A percentile compares a stretch with the other conserved stretches of the same genome.
Conservation (phyloP, 2,113 vertebrate genomes). For the Noctilio leporinus region DNA sequence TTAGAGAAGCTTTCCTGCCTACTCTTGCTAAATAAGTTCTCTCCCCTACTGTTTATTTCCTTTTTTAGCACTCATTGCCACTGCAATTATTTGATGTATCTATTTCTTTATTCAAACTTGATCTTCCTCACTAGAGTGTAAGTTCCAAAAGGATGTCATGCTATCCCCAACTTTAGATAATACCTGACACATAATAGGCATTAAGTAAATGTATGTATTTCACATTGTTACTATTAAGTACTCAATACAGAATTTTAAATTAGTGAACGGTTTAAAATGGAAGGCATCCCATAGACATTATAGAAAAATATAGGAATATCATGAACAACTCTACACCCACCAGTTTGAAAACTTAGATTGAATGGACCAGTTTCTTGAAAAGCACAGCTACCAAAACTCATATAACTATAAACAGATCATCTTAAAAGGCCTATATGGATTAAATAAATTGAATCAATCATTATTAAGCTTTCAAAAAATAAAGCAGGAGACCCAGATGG, state of each 20-base stretch:
- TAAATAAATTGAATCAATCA: background rate
- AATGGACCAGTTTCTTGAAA: background rate
- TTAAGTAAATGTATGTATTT: background rate
- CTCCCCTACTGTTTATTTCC: background rate
- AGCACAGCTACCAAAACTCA: background rate
- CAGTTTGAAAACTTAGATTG: background rate
- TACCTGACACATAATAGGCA: background rate
- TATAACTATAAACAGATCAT: background rate
- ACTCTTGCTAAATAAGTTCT: conserved; percentile 1
- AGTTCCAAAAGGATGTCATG: background rate
- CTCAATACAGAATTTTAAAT: background rate
- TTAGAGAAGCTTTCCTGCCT: conserved; percentile 31
- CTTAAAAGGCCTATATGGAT: background rate
- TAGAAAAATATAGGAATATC: background rate
- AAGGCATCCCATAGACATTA: background rate
- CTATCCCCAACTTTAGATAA: background rate
- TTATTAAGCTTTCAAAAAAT: conserved; percentile 4
- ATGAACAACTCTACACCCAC: background rate
- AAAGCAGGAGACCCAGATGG: background rate
- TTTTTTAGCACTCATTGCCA: conserved; percentile 1
- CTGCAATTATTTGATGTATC: background rate
- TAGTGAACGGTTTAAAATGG: background rate
- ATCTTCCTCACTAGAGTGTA: background rate
- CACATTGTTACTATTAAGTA: background rate
- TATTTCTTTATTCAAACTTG: background rate